phyloP scores from a whole-genome alignment of 2,797 vertebrate species.

The Bothrops alternatus region DNA sequence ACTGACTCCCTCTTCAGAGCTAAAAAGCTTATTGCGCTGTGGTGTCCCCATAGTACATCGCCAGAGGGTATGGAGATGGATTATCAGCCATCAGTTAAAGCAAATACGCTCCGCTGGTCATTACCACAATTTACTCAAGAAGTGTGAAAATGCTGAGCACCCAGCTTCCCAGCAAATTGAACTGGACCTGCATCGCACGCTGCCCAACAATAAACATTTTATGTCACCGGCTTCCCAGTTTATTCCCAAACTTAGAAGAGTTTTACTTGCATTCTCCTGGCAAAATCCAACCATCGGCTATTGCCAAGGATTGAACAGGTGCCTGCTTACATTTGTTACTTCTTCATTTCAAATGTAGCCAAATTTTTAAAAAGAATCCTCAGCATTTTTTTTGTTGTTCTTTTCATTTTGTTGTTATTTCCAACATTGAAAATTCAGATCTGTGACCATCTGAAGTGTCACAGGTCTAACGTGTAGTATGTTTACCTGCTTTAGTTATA shows the following conservation, averaged over 20 bases:
- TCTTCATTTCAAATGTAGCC: not conserved
- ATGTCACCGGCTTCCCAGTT: conserved; percentile 81
- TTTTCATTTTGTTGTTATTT: conserved; percentile 1
- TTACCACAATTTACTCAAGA: conserved; percentile 80
- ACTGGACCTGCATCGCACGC: conserved; percentile 90
- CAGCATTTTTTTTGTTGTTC: not conserved
- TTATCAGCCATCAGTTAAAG: conserved; percentile 72
- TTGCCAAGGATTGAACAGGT: conserved; percentile 95
- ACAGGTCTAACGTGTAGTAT: not conserved
- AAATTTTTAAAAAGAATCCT: not conserved
- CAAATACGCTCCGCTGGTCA: conserved; percentile 66
- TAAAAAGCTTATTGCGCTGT: conserved; percentile 82
- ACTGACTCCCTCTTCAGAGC: conserved; percentile 70
- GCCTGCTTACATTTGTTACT: not conserved
- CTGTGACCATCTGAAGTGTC: not conserved
- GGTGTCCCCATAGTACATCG: conserved; percentile 85
- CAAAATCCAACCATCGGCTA: conserved; percentile 89
- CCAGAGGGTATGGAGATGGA: conserved; percentile 83
- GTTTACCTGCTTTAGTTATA: conserved; percentile 10
- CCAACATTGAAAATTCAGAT: not conserved
- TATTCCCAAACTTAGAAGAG: conserved; percentile 82
- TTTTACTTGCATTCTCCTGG: conserved; percentile 92
- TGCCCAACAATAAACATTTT: conserved; percentile 88
- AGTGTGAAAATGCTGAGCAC: conserved; percentile 72
- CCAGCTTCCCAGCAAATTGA: conserved; percentile 90